Conservation (phyloP, 2,888 invertebrate genomes). For the Carpatolechia fugitivella region DNA sequence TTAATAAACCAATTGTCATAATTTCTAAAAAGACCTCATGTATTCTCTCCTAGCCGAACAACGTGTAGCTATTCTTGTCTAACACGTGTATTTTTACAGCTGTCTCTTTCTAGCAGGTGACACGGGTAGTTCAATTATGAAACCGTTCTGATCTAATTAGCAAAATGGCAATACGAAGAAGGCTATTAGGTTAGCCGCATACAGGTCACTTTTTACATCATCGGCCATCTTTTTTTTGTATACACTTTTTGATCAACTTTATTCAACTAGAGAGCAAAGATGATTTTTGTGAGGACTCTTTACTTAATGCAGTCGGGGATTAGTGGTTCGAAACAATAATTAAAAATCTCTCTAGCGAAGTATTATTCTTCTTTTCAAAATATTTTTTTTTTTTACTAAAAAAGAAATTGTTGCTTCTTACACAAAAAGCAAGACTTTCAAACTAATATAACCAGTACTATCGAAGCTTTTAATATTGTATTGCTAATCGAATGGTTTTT, state of each 20-base stretch:
- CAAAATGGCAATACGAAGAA: conserved; percentile 30
- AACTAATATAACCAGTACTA: too few species aligned
- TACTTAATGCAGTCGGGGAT: too few species aligned
- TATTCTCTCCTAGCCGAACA: background rate
- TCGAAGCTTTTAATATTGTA: too few species aligned
- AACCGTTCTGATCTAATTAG: conserved; percentile 27
- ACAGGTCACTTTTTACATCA: background rate
- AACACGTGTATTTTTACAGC: background rate
- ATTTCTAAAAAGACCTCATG: background rate
- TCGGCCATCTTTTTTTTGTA: background rate
- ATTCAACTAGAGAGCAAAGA: too few species aligned
- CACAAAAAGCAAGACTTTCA: too few species aligned
- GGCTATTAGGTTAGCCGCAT: conserved; percentile 8
- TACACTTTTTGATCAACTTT: background rate
- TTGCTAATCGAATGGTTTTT: too few species aligned
- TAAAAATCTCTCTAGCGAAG: too few species aligned
- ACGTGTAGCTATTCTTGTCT: background rate
- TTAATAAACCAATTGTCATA: background rate
- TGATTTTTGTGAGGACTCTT: too few species aligned
- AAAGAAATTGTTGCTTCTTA: too few species aligned
- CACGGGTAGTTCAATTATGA: conserved; percentile 14
- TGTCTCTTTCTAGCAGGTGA: conserved; percentile 13
- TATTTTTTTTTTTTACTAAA: too few species aligned
- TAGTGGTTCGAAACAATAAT: too few species aligned
- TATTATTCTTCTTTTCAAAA: too few species aligned